A percentile compares a stretch with the other conserved stretches of the same genome.
These are phyloP conservation scores for Dendrolimus houi DNA, from an alignment of 2,888 invertebrate genomes.

Conservation along the genomic window DNA sequence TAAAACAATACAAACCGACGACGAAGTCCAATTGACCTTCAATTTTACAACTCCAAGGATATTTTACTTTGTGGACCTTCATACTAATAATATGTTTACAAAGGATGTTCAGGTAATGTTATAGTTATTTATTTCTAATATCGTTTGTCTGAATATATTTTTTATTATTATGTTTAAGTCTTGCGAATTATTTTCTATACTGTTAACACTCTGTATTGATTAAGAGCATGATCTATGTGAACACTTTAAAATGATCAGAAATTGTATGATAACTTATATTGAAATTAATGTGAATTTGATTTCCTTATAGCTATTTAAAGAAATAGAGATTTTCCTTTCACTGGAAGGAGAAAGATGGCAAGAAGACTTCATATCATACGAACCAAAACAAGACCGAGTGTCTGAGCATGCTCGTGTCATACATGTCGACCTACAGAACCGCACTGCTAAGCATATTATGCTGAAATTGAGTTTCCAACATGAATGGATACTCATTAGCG, in stretches of 20 bases:
- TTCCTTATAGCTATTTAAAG: slow-evolving; percentile 81
- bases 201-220: too few relatives aligned
- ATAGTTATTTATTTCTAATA: neutral
- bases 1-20: slow-evolving; percentile 76
- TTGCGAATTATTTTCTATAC: too few relatives aligned
- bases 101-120: slow-evolving; percentile 83
- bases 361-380: slow-evolving; percentile 78
- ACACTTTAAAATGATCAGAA: too few relatives aligned
- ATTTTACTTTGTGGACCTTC: slow-evolving; percentile 83
- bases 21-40: slow-evolving; percentile 84
- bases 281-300: neutral
- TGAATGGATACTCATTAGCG: slow-evolving; percentile 93
- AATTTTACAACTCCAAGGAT: slow-evolving; percentile 87
- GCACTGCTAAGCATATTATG: slow-evolving; percentile 85
- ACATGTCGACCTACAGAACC: slow-evolving; percentile 83
- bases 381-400: slow-evolving; percentile 73
- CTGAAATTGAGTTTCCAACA: slow-evolving; percentile 85
- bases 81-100: slow-evolving; percentile 87
- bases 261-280: too few relatives aligned
- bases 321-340: slow-evolving; percentile 86
- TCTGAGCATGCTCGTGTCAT: slow-evolving; percentile 79
- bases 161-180: too few relatives aligned
- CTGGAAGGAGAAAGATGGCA: slow-evolving; percentile 86
- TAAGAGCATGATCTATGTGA: too few relatives aligned
- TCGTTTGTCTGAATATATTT: too few relatives aligned